phyloP scores from a whole-genome alignment of 2,888 invertebrate genomes.

The Eupithecia tripunctaria region DNA sequence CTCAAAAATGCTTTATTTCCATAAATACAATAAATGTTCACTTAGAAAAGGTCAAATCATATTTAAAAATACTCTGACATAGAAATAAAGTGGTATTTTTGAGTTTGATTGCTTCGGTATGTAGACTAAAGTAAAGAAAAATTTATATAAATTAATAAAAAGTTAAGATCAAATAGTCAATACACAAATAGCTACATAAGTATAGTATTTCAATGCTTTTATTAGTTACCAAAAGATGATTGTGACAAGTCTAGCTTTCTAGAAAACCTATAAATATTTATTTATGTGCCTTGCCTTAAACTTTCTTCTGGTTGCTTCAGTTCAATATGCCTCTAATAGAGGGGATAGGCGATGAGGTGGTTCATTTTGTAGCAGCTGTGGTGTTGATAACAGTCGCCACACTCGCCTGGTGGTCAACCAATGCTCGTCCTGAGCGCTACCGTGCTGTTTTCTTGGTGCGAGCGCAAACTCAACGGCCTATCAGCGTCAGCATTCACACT shows the following conservation, averaged over 20 bases:
- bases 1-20: no score
- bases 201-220: neutral
- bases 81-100: no score
- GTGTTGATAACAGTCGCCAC: constrained; percentile 83
- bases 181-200: neutral
- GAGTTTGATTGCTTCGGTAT: no score
- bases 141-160: no score
- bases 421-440: constrained; percentile 87
- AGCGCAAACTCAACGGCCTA: constrained; percentile 68
- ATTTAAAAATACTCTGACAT: no score
- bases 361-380: constrained; percentile 87
- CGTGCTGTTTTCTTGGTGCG: constrained; percentile 88
- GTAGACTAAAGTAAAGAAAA: no score
- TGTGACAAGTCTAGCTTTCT: neutral
- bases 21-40: no score
- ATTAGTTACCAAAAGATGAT: neutral
- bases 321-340: constrained; percentile 89
- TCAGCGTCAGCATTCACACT: constrained; percentile 71
- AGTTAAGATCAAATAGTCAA: neutral
- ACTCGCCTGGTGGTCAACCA: constrained; percentile 92
- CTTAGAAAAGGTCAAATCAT: no score
- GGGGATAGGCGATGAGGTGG: constrained; percentile 93
- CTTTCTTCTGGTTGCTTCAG: constrained; percentile 31
- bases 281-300: neutral
- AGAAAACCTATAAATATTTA: neutral